phyloP scores from a whole-genome alignment of 2,113 vertebrate genomes.

The Nycticebus coucang region DNA sequence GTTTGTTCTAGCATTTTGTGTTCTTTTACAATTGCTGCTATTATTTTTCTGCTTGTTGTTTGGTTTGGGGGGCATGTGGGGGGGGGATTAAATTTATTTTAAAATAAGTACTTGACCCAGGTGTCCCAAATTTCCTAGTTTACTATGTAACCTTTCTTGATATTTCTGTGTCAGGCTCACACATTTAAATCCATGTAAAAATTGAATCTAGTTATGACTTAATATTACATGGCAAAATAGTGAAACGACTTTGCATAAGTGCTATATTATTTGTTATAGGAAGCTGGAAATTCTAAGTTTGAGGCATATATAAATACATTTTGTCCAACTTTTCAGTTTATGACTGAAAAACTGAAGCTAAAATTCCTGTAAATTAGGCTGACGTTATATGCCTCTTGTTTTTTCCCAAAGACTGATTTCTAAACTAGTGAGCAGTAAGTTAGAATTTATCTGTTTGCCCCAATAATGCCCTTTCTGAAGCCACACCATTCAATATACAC shows the following conservation, averaged over 20 bases:
- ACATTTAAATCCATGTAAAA: background rate
- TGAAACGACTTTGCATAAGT: conserved; percentile 1
- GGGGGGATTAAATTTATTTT: background rate
- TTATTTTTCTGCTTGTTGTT: background rate
- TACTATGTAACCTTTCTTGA: background rate
- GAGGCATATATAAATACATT: background rate
- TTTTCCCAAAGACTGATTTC: conserved; percentile 1
- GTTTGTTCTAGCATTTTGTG: background rate
- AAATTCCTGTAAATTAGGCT: background rate
- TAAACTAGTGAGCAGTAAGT: background rate
- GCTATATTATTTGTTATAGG: background rate
- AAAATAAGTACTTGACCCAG: background rate
- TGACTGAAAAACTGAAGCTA: conserved; percentile 24
- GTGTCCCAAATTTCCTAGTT: conserved; percentile 31
- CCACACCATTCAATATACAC: background rate
- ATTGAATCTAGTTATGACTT: background rate
- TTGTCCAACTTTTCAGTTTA: background rate
- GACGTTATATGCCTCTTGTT: background rate
- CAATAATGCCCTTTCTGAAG: conserved; percentile 14
- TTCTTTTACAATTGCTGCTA: background rate
- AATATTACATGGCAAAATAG: background rate
- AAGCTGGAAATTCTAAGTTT: conserved; percentile 36
- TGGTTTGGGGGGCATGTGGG: background rate
- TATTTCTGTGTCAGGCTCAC: background rate
- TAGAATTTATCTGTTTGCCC: too few species aligned